Base-by-base conservation (phyloP, 2,888 invertebrate genomes). In the Siphonodentalium dalli region DNA sequence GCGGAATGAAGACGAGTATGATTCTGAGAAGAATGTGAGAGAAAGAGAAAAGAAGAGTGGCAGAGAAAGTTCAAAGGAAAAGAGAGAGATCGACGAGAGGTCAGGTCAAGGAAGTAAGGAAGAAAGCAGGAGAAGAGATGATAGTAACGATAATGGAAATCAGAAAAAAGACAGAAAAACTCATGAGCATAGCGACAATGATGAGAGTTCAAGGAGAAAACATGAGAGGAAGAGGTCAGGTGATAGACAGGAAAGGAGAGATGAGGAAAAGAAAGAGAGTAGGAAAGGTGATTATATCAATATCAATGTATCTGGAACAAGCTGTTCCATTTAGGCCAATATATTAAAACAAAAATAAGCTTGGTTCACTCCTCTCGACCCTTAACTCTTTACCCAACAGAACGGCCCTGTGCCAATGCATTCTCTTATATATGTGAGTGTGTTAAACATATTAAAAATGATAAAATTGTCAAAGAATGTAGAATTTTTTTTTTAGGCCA, bases 151-250 rank as follows among this genome's bases (percentile, higher is more conserved):
- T n/a, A 37, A 23, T 11, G 44, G 21, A 48, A 13, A 31, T 38
- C 33, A 39, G 35, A 49, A 37, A 9, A 9, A 29, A 24, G 23
- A 34, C 31, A 57, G 40, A 33, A 40, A 34, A 29, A 45, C 21
- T 24, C 23, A 33, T 27, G 35, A n/a, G n/a, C n/a, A n/a, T n/a
- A n/a, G n/a, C n/a, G n/a, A n/a, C n/a, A n/a, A n/a, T n/a, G 29
- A 42, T 33, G 4, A 39, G 35, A 38, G 39, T 39, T 15, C 27
- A 34, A 38, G 41, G 46, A 27, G 49, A 50, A 44, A 35, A 35
- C 23, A 47, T 37, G 26, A 38, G 42, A 7, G 24, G 38, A 6
- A 18, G 38, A 20, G 45, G 45, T 23, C 9, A 26, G 7, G 39
- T 33, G n/a, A 20, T n/a, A 15, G 34, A 48, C 13, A n/a, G n/a